Evolutionary conservation across 2,797 vertebrate species (phyloP).

Genomic region (Buphagus erythrorhynchus): DNA sequence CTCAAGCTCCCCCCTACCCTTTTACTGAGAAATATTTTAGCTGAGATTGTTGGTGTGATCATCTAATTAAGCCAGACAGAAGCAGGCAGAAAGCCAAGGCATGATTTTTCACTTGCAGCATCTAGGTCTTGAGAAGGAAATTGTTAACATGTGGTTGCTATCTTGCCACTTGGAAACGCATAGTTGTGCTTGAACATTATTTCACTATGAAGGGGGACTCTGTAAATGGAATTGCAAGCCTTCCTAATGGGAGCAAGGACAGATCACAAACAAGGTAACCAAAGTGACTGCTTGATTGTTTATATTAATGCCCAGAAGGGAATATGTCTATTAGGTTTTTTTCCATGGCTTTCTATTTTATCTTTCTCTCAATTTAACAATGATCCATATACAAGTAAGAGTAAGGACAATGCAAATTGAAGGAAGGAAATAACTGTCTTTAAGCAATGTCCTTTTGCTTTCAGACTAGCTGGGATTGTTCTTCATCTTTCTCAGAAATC

Average conservation of each 20-base stretch:
- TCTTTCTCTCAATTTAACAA: slow-evolving; percentile 28
- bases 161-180: background rate
- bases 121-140: background rate
- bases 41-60: background rate
- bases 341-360: slow-evolving; percentile 40
- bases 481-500: slow-evolving; percentile 6
- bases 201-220: background rate
- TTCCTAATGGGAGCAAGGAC: slow-evolving; percentile 14
- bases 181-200: background rate
- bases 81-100: background rate
- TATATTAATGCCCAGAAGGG: slow-evolving; percentile 18
- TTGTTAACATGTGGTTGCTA: background rate
- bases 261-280: background rate
- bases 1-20: background rate
- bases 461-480: background rate
- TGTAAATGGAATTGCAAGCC: background rate
- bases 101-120: background rate
- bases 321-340: slow-evolving; percentile 24
- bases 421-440: background rate
- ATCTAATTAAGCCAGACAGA: background rate
- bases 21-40: background rate
- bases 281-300: slow-evolving; percentile 36
- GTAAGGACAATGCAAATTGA: background rate
- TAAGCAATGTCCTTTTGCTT: background rate
- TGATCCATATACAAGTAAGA: slow-evolving; percentile 3